These are phyloP conservation scores for Trissolcus japonicus DNA, from an alignment of 2,888 invertebrate genomes.

Conservation along the genomic window DNA sequence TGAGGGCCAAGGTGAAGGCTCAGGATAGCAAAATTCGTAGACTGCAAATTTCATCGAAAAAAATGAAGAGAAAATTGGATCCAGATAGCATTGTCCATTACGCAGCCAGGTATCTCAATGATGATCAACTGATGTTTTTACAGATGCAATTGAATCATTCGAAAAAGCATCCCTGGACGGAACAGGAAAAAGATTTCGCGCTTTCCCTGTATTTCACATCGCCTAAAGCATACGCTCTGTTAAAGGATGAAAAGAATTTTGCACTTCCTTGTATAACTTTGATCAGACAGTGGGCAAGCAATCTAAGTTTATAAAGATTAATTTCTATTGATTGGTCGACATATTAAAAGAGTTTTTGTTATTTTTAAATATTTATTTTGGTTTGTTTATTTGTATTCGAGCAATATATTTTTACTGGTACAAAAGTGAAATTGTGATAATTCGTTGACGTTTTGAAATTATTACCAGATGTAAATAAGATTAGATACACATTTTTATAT, in stretches of 20 bases:
- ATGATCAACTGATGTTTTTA: slow-evolving; percentile 30
- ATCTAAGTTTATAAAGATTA: slow-evolving; percentile 7
- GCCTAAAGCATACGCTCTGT: slow-evolving; percentile 30
- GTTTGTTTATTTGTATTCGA: no score
- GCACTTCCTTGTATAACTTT: slow-evolving; percentile 37
- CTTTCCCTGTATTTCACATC: slow-evolving; percentile 37
- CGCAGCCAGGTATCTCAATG: slow-evolving; percentile 39
- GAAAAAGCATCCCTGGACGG: slow-evolving; percentile 45
- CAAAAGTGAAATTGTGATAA: no score
- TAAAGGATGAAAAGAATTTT: slow-evolving; percentile 35
- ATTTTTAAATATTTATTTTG: not conserved
- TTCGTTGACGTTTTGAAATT: no score
- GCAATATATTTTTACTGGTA: no score
- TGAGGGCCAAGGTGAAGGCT: slow-evolving; percentile 36
- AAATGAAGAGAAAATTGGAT: slow-evolving; percentile 35
- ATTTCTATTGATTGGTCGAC: no score
- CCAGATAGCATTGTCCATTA: slow-evolving; percentile 39
- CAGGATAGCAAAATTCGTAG: slow-evolving; percentile 37
- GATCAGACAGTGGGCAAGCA: slow-evolving; percentile 36
- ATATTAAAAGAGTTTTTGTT: not conserved
- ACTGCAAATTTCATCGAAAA: slow-evolving; percentile 18
- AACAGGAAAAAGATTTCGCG: slow-evolving; percentile 45
- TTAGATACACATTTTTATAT: no score
- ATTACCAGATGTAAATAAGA: no score
- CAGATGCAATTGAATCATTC: slow-evolving; percentile 51